Evolutionary conservation across 2,888 invertebrate species (phyloP).

Genomic region (Nemotelus pantherinus): DNA sequence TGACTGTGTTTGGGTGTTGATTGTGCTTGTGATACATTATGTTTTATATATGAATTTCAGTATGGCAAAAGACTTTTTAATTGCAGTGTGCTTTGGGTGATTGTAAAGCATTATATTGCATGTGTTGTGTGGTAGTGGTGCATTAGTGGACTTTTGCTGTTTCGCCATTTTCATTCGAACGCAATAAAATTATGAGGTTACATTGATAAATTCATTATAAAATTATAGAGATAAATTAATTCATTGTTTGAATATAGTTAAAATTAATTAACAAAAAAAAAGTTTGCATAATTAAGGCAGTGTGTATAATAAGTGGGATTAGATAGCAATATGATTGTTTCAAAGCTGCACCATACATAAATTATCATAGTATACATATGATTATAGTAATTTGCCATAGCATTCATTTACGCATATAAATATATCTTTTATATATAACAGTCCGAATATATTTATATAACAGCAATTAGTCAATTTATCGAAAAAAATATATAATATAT

Average conservation of each 20-base stretch:
- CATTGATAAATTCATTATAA: neutral
- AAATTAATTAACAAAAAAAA: neutral
- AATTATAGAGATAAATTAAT: neutral
- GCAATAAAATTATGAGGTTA: neutral
- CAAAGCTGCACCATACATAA: constrained; percentile 41
- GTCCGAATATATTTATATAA: too few species aligned
- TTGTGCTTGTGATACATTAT: neutral
- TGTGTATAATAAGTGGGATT: constrained; percentile 5
- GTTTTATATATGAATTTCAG: neutral
- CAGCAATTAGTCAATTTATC: too few species aligned
- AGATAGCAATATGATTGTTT: neutral
- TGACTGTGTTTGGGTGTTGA: constrained; percentile 14
- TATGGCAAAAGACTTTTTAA: neutral
- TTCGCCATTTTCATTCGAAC: constrained; percentile 53
- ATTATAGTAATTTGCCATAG: neutral
- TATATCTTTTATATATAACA: too few species aligned
- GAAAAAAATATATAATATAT: too few species aligned
- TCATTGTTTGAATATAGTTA: neutral
- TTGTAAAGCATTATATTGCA: neutral
- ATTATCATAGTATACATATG: neutral
- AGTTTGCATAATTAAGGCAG: constrained; percentile 41
- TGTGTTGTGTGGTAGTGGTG: neutral
- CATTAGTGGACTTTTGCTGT: constrained; percentile 54
- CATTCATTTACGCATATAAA: too few species aligned
- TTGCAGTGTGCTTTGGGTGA: neutral